A percentile compares a stretch with the other conserved stretches of the same genome.
These are phyloP conservation scores for Lates japonicus DNA, from an alignment of 2,797 vertebrate species.

Conservation along the genomic window DNA sequence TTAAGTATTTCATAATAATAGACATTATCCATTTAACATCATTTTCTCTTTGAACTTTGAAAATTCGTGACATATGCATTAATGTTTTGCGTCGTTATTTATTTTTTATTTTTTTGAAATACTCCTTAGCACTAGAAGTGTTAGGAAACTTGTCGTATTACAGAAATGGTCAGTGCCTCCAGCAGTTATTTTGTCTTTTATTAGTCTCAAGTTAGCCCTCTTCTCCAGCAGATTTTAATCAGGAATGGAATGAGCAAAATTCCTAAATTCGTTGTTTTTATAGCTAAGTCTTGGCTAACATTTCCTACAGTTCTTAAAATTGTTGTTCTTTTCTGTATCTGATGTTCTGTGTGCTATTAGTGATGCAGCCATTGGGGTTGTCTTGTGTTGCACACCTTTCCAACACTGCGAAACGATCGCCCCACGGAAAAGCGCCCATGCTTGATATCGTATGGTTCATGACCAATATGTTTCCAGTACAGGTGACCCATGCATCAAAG, in stretches of 20 bases:
- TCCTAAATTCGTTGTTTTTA: slow-evolving; percentile 68
- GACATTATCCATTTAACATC: slow-evolving; percentile 35
- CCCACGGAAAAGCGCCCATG: slow-evolving; percentile 91
- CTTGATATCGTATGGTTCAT: slow-evolving; percentile 99
- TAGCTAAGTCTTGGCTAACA: slow-evolving; percentile 92
- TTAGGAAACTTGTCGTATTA: slow-evolving; percentile 32
- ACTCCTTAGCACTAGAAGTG: slow-evolving; percentile 23
- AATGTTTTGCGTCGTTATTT: slow-evolving; percentile 49
- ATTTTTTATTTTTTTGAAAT: slow-evolving; percentile 34
- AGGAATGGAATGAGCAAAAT: slow-evolving; percentile 53
- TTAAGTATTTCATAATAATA: slow-evolving; percentile 35
- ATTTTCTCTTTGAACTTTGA: slow-evolving; percentile 31
- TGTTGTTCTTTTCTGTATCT: slow-evolving; percentile 99
- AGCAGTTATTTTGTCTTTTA: slow-evolving; percentile 32
- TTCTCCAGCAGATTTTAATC: slow-evolving; percentile 47
- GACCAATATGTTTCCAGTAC: slow-evolving; percentile 99
- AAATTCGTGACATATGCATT: slow-evolving; percentile 46
- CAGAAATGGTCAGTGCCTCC: slow-evolving; percentile 38
- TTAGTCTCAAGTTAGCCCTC: slow-evolving; percentile 18
- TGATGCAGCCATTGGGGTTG: slow-evolving; percentile 99
- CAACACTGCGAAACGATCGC: slow-evolving; percentile 98
- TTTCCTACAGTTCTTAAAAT: slow-evolving; percentile 95
- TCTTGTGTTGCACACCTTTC: slow-evolving; percentile 99
- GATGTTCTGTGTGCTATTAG: slow-evolving; percentile 99
- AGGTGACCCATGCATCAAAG: slow-evolving; percentile 99